Evolutionary conservation across 1,140 invertebrate genomes (phyloP), one percentile per base, ranked within the genome.

Genomic region (Copidosoma floridanum): DNA sequence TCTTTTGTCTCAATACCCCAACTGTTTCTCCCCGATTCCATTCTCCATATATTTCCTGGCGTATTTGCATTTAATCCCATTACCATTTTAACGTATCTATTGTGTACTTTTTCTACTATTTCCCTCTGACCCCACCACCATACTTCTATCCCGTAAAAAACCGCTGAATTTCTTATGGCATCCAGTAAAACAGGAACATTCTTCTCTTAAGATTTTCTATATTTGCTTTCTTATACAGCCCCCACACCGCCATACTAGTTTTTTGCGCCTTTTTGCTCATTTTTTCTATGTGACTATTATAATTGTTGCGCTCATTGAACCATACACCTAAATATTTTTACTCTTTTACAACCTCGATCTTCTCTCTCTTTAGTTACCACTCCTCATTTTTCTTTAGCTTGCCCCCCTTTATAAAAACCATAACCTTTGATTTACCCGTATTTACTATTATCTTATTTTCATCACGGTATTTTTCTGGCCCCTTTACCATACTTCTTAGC

Each of bases 41-140:
- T 32, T 32, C 29, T 54, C 37, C 38, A 43, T 37, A 61, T 4
- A 16, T 61, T 54, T 6, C 7, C 14, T 23, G 58, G 43, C 3
- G 58, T 61, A 12, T 6, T 61, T 46, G 26, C 21, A 21, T 44
- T 35, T 5, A 61, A 4, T 1, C 50, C 50, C 41, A 61, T 24
- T 12, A 16, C 12, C 58, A 52, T 53, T 53, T 38, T 54, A 6
- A 37, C 32, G 11, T 18, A 47, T 37, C 50, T 54, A 1, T 44
- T 24, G 14, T 61, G 20, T 8, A 35, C 1, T 46, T 35, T 53
- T 46, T 54, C 58, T 20, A 38, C 0, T 12, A 44, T 41, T 35
- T 54, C 26, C 12, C 23, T 24, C 26, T 16, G 44, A 27, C 47
- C 44, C 50, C 50, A 54, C 8, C 37, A 26, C 35, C 58, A 61